These are phyloP conservation scores for Eudasyphora cyanicolor DNA, from an alignment of 2,888 invertebrate genomes.

Conservation along the genomic window DNA sequence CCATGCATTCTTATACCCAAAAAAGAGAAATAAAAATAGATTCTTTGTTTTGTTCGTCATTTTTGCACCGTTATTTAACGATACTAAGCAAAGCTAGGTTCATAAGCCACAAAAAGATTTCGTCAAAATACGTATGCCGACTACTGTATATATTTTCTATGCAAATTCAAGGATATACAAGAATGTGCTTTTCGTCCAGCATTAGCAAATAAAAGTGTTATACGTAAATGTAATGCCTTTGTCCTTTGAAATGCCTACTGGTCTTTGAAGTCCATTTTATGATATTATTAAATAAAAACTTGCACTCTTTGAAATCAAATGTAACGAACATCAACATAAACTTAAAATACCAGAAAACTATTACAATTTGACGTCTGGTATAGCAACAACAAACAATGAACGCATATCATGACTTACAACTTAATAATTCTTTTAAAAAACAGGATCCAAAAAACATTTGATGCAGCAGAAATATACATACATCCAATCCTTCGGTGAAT, in stretches of 20 bases:
- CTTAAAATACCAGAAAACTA: neutral
- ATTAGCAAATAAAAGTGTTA: too few species aligned
- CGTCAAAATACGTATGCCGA: too few species aligned
- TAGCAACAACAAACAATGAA: neutral
- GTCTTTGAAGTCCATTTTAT: neutral
- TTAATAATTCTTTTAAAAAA: conserved; percentile 18
- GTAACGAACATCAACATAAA: neutral
- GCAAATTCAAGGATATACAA: too few species aligned
- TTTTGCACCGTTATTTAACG: neutral
- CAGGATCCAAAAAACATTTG: neutral
- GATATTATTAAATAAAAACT: conserved; percentile 27
- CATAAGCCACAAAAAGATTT: too few species aligned
- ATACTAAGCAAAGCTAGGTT: too few species aligned
- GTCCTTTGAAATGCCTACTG: neutral
- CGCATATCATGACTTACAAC: conserved; percentile 3
- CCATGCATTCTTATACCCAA: too few species aligned
- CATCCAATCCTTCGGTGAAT: neutral
- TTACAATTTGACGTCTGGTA: neutral
- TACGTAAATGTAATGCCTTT: too few species aligned
- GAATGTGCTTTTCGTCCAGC: too few species aligned
- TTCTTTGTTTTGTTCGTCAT: neutral
- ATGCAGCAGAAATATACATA: conserved; percentile 6
- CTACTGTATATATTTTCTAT: too few species aligned
- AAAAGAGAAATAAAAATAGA: too few species aligned
- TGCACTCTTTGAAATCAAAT: neutral